Evolutionary conservation across 2,797 vertebrate genomes (phyloP).

Genomic region (Tokudaia muenninki): DNA sequence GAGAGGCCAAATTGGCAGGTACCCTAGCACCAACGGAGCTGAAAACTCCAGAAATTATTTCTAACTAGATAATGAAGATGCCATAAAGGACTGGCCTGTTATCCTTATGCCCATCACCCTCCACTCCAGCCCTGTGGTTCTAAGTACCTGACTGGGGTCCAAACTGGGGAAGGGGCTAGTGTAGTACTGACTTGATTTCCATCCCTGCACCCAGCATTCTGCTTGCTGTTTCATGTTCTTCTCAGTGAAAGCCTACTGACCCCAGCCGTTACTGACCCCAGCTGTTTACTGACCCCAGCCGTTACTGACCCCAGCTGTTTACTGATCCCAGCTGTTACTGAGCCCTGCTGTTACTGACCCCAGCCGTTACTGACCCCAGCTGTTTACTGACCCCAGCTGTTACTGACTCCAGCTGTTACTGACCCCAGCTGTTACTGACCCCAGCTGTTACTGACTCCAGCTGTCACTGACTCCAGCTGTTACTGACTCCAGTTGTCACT

Average conservation of each 20-base stretch:
- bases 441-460: not conserved
- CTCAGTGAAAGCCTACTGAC: not conserved
- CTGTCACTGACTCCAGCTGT: too few species aligned
- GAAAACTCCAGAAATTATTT: not conserved
- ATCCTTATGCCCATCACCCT: rapidly evolving
- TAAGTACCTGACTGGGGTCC: not conserved
- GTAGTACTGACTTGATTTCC: not conserved
- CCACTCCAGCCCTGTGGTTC: not conserved
- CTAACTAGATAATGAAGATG: not conserved
- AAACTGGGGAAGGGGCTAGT: not conserved
- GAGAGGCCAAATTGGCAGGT: not conserved
- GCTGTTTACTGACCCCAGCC: not conserved
- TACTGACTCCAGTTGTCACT: too few species aligned
- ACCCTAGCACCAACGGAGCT: not conserved
- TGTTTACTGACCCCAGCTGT: too few species aligned
- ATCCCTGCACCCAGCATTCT: rapidly evolving
- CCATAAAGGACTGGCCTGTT: not conserved
- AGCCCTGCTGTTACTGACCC: not conserved
- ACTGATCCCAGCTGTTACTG: too few species aligned
- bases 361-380: too few species aligned
- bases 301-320: too few species aligned
- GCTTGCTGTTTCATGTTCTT: not conserved
- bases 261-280: not conserved
- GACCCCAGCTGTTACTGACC: too few species aligned
- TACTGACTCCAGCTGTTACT: too few species aligned